These are phyloP conservation scores for Hippocampus mohnikei DNA, from an alignment of 2,113 vertebrate species.

Conservation along the genomic window DNA sequence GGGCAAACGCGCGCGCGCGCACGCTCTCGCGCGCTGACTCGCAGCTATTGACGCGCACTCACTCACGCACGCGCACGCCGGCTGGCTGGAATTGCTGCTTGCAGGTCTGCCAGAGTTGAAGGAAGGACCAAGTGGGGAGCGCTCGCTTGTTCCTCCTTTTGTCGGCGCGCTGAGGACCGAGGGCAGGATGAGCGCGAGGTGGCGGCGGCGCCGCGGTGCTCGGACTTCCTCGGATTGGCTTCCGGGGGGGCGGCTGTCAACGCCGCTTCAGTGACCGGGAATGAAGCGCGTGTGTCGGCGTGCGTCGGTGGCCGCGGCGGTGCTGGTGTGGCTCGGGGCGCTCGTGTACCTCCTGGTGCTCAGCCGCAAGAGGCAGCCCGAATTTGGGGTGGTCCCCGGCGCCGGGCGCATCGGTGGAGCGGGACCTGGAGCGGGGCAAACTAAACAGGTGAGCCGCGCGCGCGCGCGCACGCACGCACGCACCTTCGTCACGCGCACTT, in stretches of 20 bases:
- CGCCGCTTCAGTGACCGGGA: slow-evolving; percentile 47
- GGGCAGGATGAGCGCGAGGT: neutral
- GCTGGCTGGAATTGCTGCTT: neutral
- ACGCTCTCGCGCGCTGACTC: slow-evolving; percentile 23
- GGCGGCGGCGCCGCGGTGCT: neutral
- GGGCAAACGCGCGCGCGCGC: slow-evolving; percentile 12
- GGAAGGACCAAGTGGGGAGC: neutral
- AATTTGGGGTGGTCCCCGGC: slow-evolving; percentile 39
- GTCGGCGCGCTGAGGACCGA: neutral
- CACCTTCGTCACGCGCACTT: neutral
- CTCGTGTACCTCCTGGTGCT: slow-evolving; percentile 70
- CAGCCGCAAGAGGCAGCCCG: slow-evolving; percentile 63
- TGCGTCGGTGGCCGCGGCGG: slow-evolving; percentile 62
- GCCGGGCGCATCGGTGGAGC: neutral
- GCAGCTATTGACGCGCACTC: slow-evolving; percentile 2
- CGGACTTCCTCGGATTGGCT: neutral
- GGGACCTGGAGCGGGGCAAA: neutral
- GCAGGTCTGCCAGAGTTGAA: neutral
- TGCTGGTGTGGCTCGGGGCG: slow-evolving; percentile 70
- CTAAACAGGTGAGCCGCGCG: slow-evolving; percentile 41
- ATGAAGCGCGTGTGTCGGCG: slow-evolving; percentile 67
- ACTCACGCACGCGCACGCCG: slow-evolving; percentile 26
- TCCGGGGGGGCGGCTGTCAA: slow-evolving; percentile 39
- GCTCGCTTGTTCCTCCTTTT: neutral
- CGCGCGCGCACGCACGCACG: neutral